Evolutionary conservation across 2,797 vertebrate genomes (phyloP).

Genomic region (Centropyge bicolor): DNA sequence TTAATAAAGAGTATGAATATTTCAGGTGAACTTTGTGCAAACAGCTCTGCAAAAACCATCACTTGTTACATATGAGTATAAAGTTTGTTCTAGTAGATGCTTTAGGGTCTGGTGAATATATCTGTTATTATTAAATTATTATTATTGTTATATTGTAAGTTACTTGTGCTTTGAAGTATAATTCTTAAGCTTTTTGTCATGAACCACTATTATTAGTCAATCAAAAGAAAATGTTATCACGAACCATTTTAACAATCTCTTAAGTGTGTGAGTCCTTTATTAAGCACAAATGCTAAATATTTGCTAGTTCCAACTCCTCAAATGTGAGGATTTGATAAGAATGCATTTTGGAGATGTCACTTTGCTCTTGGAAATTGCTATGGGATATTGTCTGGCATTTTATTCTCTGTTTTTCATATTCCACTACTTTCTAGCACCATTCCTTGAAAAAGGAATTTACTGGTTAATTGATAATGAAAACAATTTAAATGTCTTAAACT

Average conservation of each 20-base stretch:
- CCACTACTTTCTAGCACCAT: not conserved
- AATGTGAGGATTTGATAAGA: not conserved
- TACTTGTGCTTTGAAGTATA: not conserved
- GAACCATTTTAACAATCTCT: not conserved
- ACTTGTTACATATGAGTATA: not conserved
- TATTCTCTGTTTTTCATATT: not conserved
- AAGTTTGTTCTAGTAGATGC: not conserved
- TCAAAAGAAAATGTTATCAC: not conserved
- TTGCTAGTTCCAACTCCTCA: not conserved
- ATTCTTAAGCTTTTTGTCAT: not conserved
- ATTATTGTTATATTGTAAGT: too few species aligned
- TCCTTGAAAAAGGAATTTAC: accelerated
- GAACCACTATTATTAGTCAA: not conserved
- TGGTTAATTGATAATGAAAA: not conserved
- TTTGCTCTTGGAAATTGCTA: not conserved
- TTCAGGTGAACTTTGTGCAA: not conserved
- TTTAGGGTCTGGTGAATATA: not conserved
- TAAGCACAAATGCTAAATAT: not conserved
- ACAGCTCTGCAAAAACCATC: not conserved
- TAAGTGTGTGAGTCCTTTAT: not conserved
- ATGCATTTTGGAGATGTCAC: not conserved
- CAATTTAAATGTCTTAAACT: not conserved
- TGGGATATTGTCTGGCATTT: not conserved
- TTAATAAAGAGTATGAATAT: not conserved
- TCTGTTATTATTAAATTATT: not conserved